Evolutionary conservation across 2,888 invertebrate genomes (phyloP).

Genomic region (Dasysyrphus tricinctus): DNA sequence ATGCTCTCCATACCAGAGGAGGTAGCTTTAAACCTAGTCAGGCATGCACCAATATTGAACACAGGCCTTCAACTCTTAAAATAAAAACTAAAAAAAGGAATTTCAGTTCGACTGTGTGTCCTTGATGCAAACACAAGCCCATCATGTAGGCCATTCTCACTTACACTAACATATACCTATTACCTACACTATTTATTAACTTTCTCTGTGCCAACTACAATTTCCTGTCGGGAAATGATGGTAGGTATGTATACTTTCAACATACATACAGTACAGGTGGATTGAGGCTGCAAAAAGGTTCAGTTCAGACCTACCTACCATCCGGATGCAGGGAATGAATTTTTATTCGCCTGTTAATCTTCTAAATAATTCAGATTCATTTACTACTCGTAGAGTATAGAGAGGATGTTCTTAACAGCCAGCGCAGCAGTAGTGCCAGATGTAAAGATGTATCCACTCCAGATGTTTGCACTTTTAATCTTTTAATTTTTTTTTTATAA

Average conservation of each 20-base stretch:
- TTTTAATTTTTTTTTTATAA: not conserved
- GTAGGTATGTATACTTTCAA: not conserved
- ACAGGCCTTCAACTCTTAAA: slow-evolving; percentile 29
- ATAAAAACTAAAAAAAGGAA: not conserved
- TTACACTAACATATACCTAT: not conserved
- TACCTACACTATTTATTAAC: slow-evolving; percentile 21
- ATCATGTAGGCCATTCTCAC: slow-evolving; percentile 13
- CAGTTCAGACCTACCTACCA: slow-evolving; percentile 5
- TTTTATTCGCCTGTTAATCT: slow-evolving; percentile 66
- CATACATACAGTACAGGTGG: not conserved
- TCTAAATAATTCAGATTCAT: slow-evolving; percentile 69
- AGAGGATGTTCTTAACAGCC: not conserved
- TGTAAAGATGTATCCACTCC: slow-evolving; percentile 21
- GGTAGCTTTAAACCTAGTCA: slow-evolving; percentile 47
- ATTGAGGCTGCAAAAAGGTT: not conserved
- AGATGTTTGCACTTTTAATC: slow-evolving; percentile 10
- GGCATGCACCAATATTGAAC: slow-evolving; percentile 47
- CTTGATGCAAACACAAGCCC: not conserved
- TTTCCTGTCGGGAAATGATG: slow-evolving; percentile 42
- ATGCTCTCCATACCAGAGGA: not conserved
- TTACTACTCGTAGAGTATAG: slow-evolving; percentile 31
- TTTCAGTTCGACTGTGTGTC: not conserved
- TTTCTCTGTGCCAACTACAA: slow-evolving; percentile 25
- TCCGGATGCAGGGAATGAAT: slow-evolving; percentile 37
- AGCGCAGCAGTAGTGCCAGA: slow-evolving; percentile 19